Percentiles rank a stretch among this genome's conserved stretches.
These are phyloP conservation scores for Anarrhichthys ocellatus DNA, from an alignment of 2,113 vertebrate genomes.

Conservation along the genomic window DNA sequence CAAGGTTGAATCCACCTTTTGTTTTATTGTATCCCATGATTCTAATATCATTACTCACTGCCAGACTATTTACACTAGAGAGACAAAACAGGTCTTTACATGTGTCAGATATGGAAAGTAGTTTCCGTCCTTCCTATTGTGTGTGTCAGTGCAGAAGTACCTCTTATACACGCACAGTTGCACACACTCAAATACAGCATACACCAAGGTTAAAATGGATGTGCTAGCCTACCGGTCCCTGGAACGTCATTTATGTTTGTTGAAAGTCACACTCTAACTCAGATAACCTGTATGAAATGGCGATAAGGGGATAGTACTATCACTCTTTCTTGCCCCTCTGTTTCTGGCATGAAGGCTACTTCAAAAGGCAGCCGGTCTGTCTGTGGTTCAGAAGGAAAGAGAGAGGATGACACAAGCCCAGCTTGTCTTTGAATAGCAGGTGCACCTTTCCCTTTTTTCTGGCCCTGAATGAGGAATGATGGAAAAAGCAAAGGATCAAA, in stretches of 20 bases:
- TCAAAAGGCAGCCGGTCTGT: conserved; percentile 74
- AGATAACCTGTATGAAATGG: conserved; percentile 66
- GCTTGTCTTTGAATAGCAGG: conserved; percentile 79
- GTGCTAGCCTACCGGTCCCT: conserved; percentile 13
- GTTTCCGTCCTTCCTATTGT: conserved; percentile 10
- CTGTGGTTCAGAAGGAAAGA: conserved; percentile 65
- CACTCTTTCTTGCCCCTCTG: conserved; percentile 43
- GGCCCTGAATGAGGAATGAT: conserved; percentile 64
- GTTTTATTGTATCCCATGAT: conserved; percentile 55
- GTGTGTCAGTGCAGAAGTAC: conserved; percentile 34
- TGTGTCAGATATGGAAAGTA: conserved; percentile 62
- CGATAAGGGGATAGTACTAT: conserved; percentile 61
- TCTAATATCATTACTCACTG: conserved; percentile 47
- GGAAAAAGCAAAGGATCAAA: conserved; percentile 78
- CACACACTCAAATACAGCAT: conserved; percentile 29
- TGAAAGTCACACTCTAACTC: conserved; percentile 56
- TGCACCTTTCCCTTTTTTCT: conserved; percentile 73
- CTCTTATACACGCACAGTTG: conserved; percentile 1
- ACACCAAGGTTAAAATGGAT: conserved; percentile 54
- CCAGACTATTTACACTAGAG: conserved; percentile 73
- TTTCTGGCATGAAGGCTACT: conserved; percentile 68
- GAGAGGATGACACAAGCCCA: conserved; percentile 67
- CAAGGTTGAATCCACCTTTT: conserved; percentile 58
- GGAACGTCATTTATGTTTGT: conserved; percentile 58
- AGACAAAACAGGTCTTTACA: conserved; percentile 56